Base-by-base conservation (phyloP, 1,140 invertebrate genomes). In the Polyergus mexicanus region DNA sequence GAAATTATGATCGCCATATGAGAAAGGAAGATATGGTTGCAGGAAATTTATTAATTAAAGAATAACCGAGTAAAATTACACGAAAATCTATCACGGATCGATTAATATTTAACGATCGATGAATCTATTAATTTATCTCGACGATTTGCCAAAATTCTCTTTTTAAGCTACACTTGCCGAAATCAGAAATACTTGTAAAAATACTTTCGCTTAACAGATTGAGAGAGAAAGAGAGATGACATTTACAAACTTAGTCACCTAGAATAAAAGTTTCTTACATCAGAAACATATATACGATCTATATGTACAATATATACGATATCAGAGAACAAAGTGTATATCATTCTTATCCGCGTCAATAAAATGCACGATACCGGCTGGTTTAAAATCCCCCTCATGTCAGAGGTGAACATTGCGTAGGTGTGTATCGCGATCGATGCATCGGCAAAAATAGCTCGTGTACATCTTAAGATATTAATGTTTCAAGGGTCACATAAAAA, bases 271-370 rank as follows among this genome's bases (percentile, higher is more conserved):
- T 19, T 6, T 22, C 19, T 16, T 38, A 16, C 28, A 3, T 47
- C 10, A 4, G 0, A 6, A 68, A 41, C n/a, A 25, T 32, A 80
- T 54, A 16, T 19, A 16, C 41, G 41, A 44, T 44, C 11, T 44
- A 44, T 44, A 11, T 11, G 41, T 41, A n/a, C n/a, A n/a, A n/a
- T n/a, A 41, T 41, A 41, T 13, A 47, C 2, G 35, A 2, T 68
- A 69, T 58, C 16, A 11, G 22, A 11, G 16, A 44, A 72, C 68
- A 58, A 72, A 19, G 6, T 58, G 22, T 54, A n/a, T 66, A 60
- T 78, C 66, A 83, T 72, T 60, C 13, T 60, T 83, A 83, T 83
- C 38, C 47, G 35, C 19, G 22, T 71, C 77, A 72, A 81, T 71
- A 81, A 81, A 54, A 81, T 8, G 22, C 6, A 72, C n/a, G 32